Conservation (phyloP, 2,888 invertebrate species). For the Leistus spinibarbis region DNA sequence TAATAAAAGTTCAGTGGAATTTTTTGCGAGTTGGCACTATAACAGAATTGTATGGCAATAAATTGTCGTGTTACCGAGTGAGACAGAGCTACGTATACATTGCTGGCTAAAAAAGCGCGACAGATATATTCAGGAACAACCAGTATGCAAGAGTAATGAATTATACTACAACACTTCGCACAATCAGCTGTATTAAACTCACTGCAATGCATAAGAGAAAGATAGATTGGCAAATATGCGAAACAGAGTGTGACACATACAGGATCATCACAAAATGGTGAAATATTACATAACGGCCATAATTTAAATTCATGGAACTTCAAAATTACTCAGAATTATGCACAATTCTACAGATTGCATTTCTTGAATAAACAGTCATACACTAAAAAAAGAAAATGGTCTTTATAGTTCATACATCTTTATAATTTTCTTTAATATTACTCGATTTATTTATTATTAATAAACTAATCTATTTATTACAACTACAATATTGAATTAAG, state of each 20-base stretch:
- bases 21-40: not conserved
- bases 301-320: not conserved
- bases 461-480: too few species aligned
- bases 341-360: too few species aligned
- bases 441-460: too few species aligned
- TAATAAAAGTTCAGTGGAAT: not conserved
- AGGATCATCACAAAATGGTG: not conserved
- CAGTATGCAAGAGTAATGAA: conserved; percentile 8
- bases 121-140: not conserved
- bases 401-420: too few species aligned
- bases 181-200: conserved; percentile 11
- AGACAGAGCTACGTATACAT: not conserved
- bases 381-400: too few species aligned
- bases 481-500: too few species aligned
- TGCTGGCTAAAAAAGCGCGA: not conserved
- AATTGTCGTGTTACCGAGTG: not conserved
- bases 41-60: conserved; percentile 4
- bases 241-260: not conserved
- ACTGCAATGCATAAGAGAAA: not conserved
- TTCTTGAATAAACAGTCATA: too few species aligned
- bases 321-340: not conserved
- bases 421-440: too few species aligned
- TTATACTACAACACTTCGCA: conserved; percentile 1
- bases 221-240: not conserved
- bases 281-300: not conserved